Conservation (phyloP, 2,113 vertebrate genomes). For the Antechinus stuartii region DNA sequence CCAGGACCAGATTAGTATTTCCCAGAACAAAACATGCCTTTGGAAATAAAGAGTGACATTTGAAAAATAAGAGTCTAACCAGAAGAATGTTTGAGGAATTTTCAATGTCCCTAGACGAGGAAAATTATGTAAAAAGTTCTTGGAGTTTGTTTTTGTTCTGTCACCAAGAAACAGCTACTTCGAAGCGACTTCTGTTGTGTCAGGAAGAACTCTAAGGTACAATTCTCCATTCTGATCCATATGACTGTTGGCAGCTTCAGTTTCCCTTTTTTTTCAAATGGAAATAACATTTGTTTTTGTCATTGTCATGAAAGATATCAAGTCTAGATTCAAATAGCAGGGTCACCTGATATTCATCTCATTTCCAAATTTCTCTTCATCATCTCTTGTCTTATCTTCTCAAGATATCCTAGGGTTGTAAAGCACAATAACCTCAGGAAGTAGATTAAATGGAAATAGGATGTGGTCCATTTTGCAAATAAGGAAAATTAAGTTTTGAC, state of each 20-base stretch:
- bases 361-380: neutral
- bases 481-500: neutral
- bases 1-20: neutral
- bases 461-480: neutral
- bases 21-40: neutral
- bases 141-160: neutral
- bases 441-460: neutral
- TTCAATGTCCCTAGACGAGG: neutral
- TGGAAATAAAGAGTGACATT: neutral
- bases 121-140: neutral
- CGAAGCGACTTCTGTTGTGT: accelerated
- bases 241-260: neutral
- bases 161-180: neutral
- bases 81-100: neutral
- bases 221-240: neutral
- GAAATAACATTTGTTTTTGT: neutral
- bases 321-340: neutral
- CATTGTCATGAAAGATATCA: neutral
- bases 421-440: neutral
- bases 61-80: neutral
- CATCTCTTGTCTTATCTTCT: neutral
- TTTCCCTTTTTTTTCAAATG: neutral
- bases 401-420: neutral
- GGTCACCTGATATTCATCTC: neutral
- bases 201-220: neutral